Evolutionary conservation across 2,797 vertebrate genomes (phyloP), one percentile per base, ranked within the genome.

Genomic region (Tragopan temminckii): DNA sequence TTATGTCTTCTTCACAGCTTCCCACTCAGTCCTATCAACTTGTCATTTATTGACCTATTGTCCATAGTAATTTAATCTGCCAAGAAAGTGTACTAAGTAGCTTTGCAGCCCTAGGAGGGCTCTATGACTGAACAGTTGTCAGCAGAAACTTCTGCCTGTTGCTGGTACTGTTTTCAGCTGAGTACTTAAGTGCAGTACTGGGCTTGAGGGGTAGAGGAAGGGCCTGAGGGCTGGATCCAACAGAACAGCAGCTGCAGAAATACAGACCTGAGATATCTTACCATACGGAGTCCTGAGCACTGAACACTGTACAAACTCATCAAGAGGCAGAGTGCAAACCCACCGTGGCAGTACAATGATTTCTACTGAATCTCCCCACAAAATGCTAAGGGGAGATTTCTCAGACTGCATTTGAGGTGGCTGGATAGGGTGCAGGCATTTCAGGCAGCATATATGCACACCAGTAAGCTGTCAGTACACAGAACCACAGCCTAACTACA

Each of bases 181-280:
- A 35, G 23, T 38, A 18, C 45, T 55, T 61, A 46, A 13, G 11
- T 9, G 14, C 13, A 77, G 18, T 12, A 18, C 25, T 70, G 42
- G 11, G 43, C 89, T 11, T 11, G 33, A 8, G 2, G 4, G 19
- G 50, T 66, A 82, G 35, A 63, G 36, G 31, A 70, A 80, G 20
- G 11, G 14, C 27, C 8, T 1, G 4, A 42, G 13, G 63, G 3
- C 0, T 29, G 45, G 21, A 57, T 79, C 58, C 64, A 75, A 67
- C 0, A 43, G 19, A 24, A 17, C 1, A 1, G 15, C 13, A 79
- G 68, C 45, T 66, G 29, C 29, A 76, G 67, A 36, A 76, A 48
- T 42, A 66, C 45, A 10, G 14, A 46, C 36, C 5, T n/a, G 13
- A 62, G 31, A 36, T 53, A 46, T 40, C 7, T 71, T 25, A 64